Base-by-base conservation (phyloP, 2,888 invertebrate genomes). In the Mactromeris polynyma region DNA sequence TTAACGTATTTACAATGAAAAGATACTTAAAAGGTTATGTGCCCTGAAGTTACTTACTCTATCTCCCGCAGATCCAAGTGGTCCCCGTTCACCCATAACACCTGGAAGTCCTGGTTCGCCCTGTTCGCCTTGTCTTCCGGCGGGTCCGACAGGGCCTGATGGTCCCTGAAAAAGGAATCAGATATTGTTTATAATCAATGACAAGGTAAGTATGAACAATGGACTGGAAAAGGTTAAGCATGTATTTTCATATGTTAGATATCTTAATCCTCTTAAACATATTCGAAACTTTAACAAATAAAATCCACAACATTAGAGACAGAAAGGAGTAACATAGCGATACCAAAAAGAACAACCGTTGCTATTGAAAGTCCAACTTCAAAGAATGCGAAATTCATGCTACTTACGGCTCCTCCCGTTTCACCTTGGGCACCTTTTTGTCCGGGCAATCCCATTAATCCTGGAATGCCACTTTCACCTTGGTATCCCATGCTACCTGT, bases 401-500 rank as follows among this genome's bases (percentile, higher is more conserved):
- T 26, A 93, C 94, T 93, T 88, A 96, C 95, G 26, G 93, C 42
- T 69, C 85, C 83, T 46, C 95, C 95, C 21, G 89, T 90, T 54
- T 94, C 94, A 77, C 96, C 94, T 19, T 92, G 86, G 2, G 89
- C 36, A 81, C 94, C 95, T 78, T 95, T 95, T 40, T 91, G 89
- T 64, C 96, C 96, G 11, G 94, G 89, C 26, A 79, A 98, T 58
- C 99, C 99, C 91, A 98, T 97, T 80, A 97, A 97, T 14, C 99
- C 99, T 96, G 97, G 97, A 19, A 97, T 98, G 0, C 98, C 98
- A 95, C 98, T 98, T 95, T 96, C 97, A 96, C 98, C 98, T 91
- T 98, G 98, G 93, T 98, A 96, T 89, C 98, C 98, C 86, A 98
- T 97, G 21, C 97, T 97, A 85, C 98, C 98, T 31, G 97, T 96